phyloP scores from a whole-genome alignment of 64 coral and sea anemone genomes.

The Stylophora pistillata region DNA sequence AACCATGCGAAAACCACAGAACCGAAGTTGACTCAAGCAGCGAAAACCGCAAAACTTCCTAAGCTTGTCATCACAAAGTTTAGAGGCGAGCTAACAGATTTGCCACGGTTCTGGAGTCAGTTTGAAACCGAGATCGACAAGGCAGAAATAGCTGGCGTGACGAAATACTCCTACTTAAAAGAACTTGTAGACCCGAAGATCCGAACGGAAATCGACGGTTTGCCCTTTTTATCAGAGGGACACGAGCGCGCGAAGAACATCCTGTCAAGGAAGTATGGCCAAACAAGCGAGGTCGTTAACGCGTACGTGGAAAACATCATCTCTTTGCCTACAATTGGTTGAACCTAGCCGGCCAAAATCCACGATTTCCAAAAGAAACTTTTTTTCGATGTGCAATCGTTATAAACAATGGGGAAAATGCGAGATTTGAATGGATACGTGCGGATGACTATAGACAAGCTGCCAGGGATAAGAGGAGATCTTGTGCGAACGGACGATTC shows the following conservation, averaged over 20 bases:
- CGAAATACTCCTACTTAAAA: too few species aligned
- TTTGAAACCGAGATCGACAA: too few species aligned
- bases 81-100: too few species aligned
- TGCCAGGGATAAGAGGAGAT: too few species aligned
- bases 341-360: conserved; percentile 30
- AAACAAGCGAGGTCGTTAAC: too few species aligned
- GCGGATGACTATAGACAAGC: too few species aligned
- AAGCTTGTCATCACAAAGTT: too few species aligned
- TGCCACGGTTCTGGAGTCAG: too few species aligned
- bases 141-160: too few species aligned
- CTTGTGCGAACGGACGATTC: conserved; percentile 44
- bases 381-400: conserved; percentile 42
- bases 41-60: background rate
- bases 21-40: background rate
- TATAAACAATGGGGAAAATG: conserved; percentile 59
- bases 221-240: conserved; percentile 27
- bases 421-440: conserved; percentile 9
- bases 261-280: too few species aligned
- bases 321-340: conserved; percentile 23
- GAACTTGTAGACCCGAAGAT: conserved; percentile 35
- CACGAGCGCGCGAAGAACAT: conserved; percentile 40
- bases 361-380: conserved; percentile 47
- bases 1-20: background rate
- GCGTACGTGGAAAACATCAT: conserved; percentile 52
- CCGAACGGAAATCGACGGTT: conserved; percentile 32